Percentiles rank a stretch among this genome's conserved stretches.
These are phyloP conservation scores for Enteromius mattozi DNA, from an alignment of 2,797 vertebrate genomes.

Conservation along the genomic window DNA sequence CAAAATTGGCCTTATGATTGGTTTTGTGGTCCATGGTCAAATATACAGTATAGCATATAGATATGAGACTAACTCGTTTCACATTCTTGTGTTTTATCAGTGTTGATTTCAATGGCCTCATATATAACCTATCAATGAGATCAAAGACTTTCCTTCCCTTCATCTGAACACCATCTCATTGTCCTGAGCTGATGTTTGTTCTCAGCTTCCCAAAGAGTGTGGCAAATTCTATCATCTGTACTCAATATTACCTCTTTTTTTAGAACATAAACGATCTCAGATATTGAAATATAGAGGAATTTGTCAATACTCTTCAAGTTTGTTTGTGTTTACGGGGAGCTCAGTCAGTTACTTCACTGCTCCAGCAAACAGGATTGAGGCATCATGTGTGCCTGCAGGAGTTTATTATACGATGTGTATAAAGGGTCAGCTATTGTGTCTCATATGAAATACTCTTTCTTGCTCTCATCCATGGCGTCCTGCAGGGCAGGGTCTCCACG, in stretches of 20 bases:
- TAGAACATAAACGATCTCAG: neutral
- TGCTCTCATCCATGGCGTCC: conserved; percentile 81
- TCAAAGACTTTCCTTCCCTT: neutral
- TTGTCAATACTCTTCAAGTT: neutral
- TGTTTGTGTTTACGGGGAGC: conserved; percentile 1
- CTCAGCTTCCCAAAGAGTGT: conserved; percentile 4
- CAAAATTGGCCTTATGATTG: neutral
- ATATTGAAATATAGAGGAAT: neutral
- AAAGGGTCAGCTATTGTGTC: neutral
- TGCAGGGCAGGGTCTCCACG: conserved; percentile 81
- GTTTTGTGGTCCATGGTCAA: neutral
- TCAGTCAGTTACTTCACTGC: conserved; percentile 8
- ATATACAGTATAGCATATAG: neutral
- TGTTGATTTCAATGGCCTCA: neutral
- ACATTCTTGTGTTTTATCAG: neutral
- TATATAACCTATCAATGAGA: neutral
- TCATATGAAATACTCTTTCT: conserved; percentile 91
- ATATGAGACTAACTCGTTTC: neutral
- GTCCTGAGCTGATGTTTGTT: conserved; percentile 11
- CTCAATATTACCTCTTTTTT: neutral
- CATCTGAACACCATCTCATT: neutral
- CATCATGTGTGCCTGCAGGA: neutral
- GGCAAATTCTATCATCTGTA: neutral
- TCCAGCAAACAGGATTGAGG: conserved; percentile 17
- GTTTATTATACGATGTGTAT: neutral